These are phyloP conservation scores for Loxodonta africana DNA, from an alignment of 2,113 vertebrate genomes.

Conservation along the genomic window DNA sequence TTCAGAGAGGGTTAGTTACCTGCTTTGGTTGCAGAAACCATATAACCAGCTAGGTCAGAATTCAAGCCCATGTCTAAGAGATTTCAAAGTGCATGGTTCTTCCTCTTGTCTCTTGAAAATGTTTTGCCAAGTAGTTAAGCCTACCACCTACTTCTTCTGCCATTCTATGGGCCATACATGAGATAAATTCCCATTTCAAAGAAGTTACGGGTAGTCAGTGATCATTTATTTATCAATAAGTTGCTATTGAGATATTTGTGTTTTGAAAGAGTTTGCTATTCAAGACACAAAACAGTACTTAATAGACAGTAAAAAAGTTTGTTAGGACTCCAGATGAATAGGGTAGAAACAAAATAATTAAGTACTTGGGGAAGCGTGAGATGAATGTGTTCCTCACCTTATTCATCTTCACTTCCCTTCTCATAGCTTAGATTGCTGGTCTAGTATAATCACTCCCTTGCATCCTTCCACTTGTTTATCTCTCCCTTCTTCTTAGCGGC, in stretches of 20 bases:
- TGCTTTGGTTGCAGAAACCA: background rate
- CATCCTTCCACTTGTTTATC: background rate
- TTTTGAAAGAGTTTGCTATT: background rate
- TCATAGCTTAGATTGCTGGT: background rate
- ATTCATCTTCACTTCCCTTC: background rate
- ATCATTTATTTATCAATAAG: background rate
- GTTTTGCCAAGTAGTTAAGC: background rate
- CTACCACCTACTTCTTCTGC: background rate
- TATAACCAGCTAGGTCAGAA: background rate
- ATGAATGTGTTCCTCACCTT: background rate
- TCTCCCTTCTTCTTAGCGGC: background rate
- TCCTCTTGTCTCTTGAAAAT: background rate
- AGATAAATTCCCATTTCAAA: background rate
- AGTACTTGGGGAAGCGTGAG: background rate
- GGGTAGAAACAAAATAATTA: background rate
- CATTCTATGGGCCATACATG: background rate
- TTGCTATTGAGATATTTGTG: background rate
- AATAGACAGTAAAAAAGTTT: background rate
- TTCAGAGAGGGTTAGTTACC: background rate
- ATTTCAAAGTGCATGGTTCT: background rate
- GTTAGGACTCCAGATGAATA: background rate
- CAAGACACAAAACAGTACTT: background rate
- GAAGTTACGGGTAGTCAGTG: background rate
- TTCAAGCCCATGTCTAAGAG: background rate
- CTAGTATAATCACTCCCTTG: background rate